Percentiles rank a stretch among this genome's conserved stretches.
These are phyloP conservation scores for Alectura lathami DNA, from an alignment of 2,113 vertebrate species.

Conservation along the genomic window DNA sequence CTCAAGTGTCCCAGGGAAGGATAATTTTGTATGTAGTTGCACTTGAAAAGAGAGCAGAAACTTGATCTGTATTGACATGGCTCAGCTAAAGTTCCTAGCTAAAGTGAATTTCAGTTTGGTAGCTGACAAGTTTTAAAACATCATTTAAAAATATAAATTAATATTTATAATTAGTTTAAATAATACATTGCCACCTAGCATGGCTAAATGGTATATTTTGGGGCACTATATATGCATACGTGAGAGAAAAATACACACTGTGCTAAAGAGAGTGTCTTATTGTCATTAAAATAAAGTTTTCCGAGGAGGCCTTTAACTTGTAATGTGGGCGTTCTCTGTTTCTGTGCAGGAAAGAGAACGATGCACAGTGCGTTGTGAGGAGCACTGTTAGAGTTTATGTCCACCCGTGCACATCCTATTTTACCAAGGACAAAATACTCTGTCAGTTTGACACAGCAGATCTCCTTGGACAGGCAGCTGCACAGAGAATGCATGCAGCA, in stretches of 20 bases:
- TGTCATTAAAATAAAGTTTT: background rate
- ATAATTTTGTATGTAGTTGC: background rate
- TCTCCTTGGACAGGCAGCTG: background rate
- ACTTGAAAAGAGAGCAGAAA: background rate
- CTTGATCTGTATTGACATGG: background rate
- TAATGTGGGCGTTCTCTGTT: background rate
- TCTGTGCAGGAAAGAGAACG: background rate
- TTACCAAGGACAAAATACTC: background rate
- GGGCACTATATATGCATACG: background rate
- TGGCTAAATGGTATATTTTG: background rate
- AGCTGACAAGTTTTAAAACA: background rate
- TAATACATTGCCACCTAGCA: background rate
- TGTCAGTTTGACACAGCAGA: background rate
- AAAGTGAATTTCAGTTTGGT: background rate
- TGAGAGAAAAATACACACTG: background rate
- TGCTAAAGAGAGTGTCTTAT: background rate
- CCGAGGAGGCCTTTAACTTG: background rate
- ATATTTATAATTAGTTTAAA: background rate
- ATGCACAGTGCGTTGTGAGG: background rate
- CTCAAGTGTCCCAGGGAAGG: background rate
- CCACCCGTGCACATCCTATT: background rate
- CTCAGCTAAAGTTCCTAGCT: background rate
- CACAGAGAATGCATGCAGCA: background rate
- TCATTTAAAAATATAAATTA: background rate
- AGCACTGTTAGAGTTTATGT: background rate